Percentiles rank a stretch among this genome's conserved stretches.
Conservation (phyloP, 2,113 vertebrate species). For the Tyrannus savana region DNA sequence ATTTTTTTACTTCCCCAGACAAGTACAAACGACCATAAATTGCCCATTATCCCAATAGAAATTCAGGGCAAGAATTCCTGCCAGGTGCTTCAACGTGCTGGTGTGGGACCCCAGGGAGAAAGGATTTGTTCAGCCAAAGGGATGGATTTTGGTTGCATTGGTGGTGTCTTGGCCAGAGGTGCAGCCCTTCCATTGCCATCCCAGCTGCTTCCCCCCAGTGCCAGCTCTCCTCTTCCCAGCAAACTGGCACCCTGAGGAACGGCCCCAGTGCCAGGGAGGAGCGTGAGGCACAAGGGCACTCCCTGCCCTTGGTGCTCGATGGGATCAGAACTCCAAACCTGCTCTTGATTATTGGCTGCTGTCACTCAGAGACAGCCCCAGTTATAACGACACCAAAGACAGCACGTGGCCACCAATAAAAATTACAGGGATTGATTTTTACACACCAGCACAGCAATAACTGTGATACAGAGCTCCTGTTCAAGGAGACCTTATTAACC, state of each 20-base stretch:
- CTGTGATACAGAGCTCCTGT: neutral
- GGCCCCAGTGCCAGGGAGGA: neutral
- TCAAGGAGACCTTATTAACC: slow-evolving; percentile 42
- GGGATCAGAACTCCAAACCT: neutral
- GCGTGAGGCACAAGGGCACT: neutral
- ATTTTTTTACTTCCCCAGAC: neutral
- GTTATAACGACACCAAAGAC: neutral
- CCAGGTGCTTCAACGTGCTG: neutral
- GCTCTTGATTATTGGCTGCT: neutral
- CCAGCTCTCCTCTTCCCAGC: neutral
- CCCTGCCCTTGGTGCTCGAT: neutral
- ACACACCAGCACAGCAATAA: slow-evolving; percentile 26
- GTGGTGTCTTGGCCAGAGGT: neutral
- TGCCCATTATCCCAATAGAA: neutral
- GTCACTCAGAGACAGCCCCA: slow-evolving; percentile 3
- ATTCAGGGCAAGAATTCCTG: neutral
- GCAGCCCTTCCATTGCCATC: neutral
- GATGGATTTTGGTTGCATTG: neutral
- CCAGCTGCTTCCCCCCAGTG: rapidly evolving
- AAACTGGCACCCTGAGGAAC: neutral
- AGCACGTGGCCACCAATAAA: neutral
- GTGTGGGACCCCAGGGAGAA: rapidly evolving
- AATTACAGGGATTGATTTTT: slow-evolving; percentile 3
- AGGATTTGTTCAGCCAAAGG: neutral
- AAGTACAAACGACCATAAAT: neutral